These are phyloP conservation scores for Pristionchus exspectatus DNA, from an alignment of 2,888 invertebrate species.

Conservation along the genomic window DNA sequence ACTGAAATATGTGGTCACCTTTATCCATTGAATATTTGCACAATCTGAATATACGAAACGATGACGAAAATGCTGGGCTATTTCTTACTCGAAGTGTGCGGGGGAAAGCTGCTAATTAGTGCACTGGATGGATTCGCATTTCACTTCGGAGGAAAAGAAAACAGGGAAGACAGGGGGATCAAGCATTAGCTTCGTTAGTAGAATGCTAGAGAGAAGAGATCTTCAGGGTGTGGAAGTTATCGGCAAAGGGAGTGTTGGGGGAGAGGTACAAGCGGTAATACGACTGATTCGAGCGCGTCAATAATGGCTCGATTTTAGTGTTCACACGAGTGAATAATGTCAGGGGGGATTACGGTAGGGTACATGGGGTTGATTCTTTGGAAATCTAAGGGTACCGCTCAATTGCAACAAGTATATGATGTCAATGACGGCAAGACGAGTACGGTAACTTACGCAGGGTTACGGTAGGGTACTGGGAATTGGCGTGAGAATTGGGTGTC, in stretches of 20 bases:
- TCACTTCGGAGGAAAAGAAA: background rate
- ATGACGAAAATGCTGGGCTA: background rate
- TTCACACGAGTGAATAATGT: background rate
- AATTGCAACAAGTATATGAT: background rate
- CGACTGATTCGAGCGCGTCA: background rate
- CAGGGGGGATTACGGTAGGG: background rate
- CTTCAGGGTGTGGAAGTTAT: background rate
- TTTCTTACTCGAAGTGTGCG: conserved; percentile 17
- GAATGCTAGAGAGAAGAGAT: background rate
- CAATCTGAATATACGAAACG: conserved; percentile 5
- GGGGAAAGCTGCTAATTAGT: background rate
- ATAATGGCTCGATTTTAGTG: background rate
- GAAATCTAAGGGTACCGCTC: background rate
- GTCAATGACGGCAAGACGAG: background rate
- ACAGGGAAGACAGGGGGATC: background rate
- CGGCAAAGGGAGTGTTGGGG: background rate
- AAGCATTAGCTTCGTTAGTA: background rate
- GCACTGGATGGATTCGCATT: conserved; percentile 3
- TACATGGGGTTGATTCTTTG: background rate
- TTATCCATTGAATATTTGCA: conserved; percentile 28
- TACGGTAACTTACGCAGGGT: background rate
- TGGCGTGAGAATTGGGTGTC: background rate
- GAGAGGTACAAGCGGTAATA: conserved; percentile 3
- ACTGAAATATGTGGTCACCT: background rate
- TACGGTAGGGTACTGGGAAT: background rate